Base-by-base conservation (phyloP, 2,113 vertebrate species). In the Macaca nemestrina region DNA sequence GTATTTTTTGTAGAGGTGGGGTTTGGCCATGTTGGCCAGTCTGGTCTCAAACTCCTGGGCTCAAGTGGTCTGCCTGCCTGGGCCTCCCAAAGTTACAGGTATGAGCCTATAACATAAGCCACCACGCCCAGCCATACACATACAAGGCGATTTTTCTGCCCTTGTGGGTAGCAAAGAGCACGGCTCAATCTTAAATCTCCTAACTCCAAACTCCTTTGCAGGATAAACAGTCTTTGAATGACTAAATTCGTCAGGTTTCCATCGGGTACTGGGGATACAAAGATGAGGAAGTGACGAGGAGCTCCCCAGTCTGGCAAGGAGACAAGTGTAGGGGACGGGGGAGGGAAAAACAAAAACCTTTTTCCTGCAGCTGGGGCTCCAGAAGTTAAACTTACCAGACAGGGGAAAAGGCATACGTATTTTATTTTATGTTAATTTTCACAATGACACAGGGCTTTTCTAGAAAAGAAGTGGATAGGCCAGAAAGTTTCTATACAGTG, bases 151-250 rank as follows among this genome's bases (percentile, higher is more conserved):
- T 48, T 96, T 94, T 93, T 95, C 35, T 87, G 48, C 55, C 48
- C 90, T 40, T 25, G 1, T 38, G 17, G 59, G 4, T 61, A 55
- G 52, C 78, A 85, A 80, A 93, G 57, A 45, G 38, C 61, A 80
- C 25, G 8, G 17, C 70, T 84, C 48, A 35, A 0, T 43, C 25
- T 94, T 82, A 76, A 82, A 4, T 75, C 23, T 76, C 40, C 11
- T 38, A 59, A 80, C n/a, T 84, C 72, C 40, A 96, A 3, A 75
- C 20, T 78, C 32, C 64, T 78, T 78, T 61, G 52, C 52, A 0
- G 57, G 25, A 40, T 92, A 61, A 95, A 83, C 83, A 48, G 82
- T 73, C 57, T 89, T 93, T 72, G 88, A 85, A 88, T 87, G 68
- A 48, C 30, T 93, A 8, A 55, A n/a, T 55, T 90, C 79, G 20